Conservation (phyloP, 2,797 vertebrate genomes). For the Eulemur mongoz region DNA sequence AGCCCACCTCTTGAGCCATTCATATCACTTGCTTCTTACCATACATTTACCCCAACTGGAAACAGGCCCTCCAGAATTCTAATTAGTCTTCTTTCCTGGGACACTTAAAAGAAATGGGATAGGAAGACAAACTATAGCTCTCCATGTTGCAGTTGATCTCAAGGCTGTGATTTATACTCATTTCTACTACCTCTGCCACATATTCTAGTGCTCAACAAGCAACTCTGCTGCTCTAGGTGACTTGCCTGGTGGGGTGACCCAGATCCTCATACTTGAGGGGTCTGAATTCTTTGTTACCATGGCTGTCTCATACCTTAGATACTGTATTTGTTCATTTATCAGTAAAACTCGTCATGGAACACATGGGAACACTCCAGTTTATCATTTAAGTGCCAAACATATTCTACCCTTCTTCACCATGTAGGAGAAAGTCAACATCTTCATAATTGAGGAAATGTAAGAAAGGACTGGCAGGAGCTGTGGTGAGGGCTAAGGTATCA, state of each 20-base stretch:
- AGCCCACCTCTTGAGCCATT: too few species aligned
- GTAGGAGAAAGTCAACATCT: not conserved
- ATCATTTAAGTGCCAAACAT: not conserved
- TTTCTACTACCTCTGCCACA: not conserved
- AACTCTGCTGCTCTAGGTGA: not conserved
- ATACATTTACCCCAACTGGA: not conserved
- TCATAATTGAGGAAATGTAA: not conserved
- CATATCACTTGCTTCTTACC: not conserved
- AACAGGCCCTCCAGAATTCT: not conserved
- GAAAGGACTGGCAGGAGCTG: not conserved
- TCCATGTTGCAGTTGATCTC: not conserved
- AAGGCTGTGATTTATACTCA: not conserved
- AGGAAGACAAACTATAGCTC: not conserved
- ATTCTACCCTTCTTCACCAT: not conserved
- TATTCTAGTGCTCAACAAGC: not conserved
- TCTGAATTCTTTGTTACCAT: not conserved
- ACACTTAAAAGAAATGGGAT: not conserved
- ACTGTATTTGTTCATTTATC: not conserved
- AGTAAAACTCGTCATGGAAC: not conserved
- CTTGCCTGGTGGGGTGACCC: fast-evolving
- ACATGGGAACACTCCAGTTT: not conserved
- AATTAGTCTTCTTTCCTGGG: not conserved
- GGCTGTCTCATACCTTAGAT: not conserved
- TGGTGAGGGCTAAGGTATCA: not conserved
- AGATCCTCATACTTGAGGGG: not conserved